Evolutionary conservation across 2,797 vertebrate species (phyloP), one percentile per base, ranked within the genome.

Genomic region (Gastrophryne carolinensis): DNA sequence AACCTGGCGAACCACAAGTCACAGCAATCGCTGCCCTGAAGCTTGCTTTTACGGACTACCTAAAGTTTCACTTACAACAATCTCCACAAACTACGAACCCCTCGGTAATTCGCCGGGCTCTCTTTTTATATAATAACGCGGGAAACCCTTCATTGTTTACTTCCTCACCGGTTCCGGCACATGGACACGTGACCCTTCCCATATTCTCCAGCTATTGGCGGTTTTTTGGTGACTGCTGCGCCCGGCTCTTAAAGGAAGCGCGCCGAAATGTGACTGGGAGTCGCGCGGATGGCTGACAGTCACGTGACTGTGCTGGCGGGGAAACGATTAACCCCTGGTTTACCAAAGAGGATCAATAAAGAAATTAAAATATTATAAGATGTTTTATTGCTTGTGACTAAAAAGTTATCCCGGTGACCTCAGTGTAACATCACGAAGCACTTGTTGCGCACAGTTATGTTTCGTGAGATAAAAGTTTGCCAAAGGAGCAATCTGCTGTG

Each of bases 271-370:
- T 15, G 27, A 13, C 24, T 34, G 52, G 53, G 13, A 12, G n/a
- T 44, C 41, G 34, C 60, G 24, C 24, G 60, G 6, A 26, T 3
- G 2, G 4, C 24, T 67, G 23, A 37, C 50, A 54, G 54, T 60
- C 57, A 49, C 37, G 27, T 72, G 69, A 35, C 32, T 15, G n/a
- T 17, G 30, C 11, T 37, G 69, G 69, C 69, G 57, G 69, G 69
- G 52, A 41, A 27, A 0, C 65, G 15, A 34, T 29, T 21, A 50
- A 21, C 27, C 17, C 9, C 1, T 24, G 15, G 5, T 4, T 15
- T 52, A 8, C 24, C 49, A 5, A 35, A 12, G 35, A 10, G 6
- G 2, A 7, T 54, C n/a, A n/a, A n/a, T n/a, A n/a, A n/a, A n/a
- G n/a, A n/a, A n/a, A n/a, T n/a, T n/a, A n/a, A n/a, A n/a, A n/a